Evolutionary conservation across 2,113 vertebrate genomes (phyloP), one percentile per base, ranked within the genome.

Genomic region (Apteryx mantelli): DNA sequence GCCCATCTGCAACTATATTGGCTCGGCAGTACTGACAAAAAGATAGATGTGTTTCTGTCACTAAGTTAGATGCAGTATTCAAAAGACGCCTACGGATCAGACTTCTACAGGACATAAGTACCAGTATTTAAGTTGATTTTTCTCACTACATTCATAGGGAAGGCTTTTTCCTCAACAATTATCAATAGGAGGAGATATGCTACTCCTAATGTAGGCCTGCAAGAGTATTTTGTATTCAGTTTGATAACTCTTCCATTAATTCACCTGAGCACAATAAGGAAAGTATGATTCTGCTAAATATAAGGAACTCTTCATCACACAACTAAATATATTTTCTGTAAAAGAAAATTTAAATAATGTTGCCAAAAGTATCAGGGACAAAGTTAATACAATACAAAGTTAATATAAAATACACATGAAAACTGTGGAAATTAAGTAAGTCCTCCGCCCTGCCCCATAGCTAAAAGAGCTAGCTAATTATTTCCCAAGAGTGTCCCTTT

Each of bases 21-120:
- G 40, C 65, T 97, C 7, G 0, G 20, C 74, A 73, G 14, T 73
- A 61, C 56, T 75, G 77, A 86, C 83, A 91, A 60, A 36, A 91
- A 89, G 92, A 91, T 61, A 91, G 95, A 92, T 61, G 34, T 42
- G n/a, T 63, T 95, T 56, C 74, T 95, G 63, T 82, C 89, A 91
- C 78, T 68, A 61, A 92, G 73, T 56, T 82, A 84, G 89, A 93
- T 61, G 25, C 7, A 15, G 7, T 69, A 30, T 83, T 91, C 56
- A 87, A 52, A 93, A 92, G 38, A 82, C 26, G 70, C 20, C 18
- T n/a, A 79, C 60, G 61, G 83, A 94, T 82, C 21, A 92, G 48
- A 40, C 13, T 32, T 86, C 75, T 93, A 38, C 32, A 61, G 55
- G 14, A 85, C 48, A 83, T 36, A 84, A 95, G 86, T 56, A 46